Base-by-base conservation (phyloP, 2,888 invertebrate genomes). In the Allolobophora icterica region DNA sequence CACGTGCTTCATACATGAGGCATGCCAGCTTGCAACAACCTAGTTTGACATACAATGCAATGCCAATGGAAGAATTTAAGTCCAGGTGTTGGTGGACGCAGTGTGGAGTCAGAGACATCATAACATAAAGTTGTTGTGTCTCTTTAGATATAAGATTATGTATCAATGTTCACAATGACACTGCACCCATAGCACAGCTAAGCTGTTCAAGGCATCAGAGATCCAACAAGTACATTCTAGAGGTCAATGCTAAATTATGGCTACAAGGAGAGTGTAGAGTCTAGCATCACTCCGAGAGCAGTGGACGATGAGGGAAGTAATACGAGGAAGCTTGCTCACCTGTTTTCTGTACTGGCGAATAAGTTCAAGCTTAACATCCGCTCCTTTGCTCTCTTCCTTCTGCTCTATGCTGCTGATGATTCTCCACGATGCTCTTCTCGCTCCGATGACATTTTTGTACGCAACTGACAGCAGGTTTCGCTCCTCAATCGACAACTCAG, bases 401-500 rank as follows among this genome's bases (percentile, higher is more conserved):
- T 99, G 98, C 96, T 99, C 99, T 95, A 99, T 98, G 95, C 98
- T 98, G 94, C 98, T 98, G 94, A 99, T 98, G 95, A 99, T 99
- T 96, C 99, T 97, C 99, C 99, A 99, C 91, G 98, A 98, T 92
- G 99, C 99, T 94, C 99, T 97, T 94, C 99, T 97, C 93, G 99
- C 98, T 17, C 91, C 91, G 33, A 91, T 91, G 89, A 91, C 91
- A 35, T 91, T 91, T 71, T 91, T 91, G 89, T 91, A 91, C 6
- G 91, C 91, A 21, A 91, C 91, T 6, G 91, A 91, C 21, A 91
- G 89, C 21, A 91, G 97, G 96, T 99, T 99, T 95, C 99, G 97
- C 96, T 99, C 99, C 96, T 99, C 99, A 93, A 99, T 98, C 93
- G 98, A 98, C 95, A 99, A 96, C 96, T 99, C 99, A 92, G 98